Base-by-base conservation (phyloP, 2,888 invertebrate species). In the Operophtera brumata region DNA sequence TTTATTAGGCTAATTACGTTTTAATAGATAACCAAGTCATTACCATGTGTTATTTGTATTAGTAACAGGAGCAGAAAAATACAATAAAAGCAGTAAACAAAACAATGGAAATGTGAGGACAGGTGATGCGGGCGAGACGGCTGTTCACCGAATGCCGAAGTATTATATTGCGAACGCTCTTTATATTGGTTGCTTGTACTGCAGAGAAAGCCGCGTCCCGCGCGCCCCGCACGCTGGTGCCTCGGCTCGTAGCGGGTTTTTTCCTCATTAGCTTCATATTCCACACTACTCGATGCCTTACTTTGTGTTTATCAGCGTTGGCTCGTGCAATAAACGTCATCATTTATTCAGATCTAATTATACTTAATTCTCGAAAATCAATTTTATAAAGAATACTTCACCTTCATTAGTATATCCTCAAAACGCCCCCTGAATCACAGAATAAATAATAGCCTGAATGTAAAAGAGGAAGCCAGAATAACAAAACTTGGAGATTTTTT, bases 121-220 rank as follows among this genome's bases (percentile, higher is more conserved):
- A 75, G 84, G 71, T 81, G 81, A 83, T 80, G 84, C 82, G 85
- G 87, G 89, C 89, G 75, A 86, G 84, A 88, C 90, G 90, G 89
- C 86, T 89, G 86, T 83, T 77, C 82, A 81, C 89, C 90, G 90
- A 90, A 88, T 90, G 90, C 89, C 90, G 67, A 89, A 85, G 89
- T 85, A 71, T 84, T 84, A 80, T 78, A 80, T 77, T 82, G 85
- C 83, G 80, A 80, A 79, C 86, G 84, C 86, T 86, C 86, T 89
- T 90, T 90, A 90, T 90, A 90, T 86, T 80, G 77, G 77, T 73
- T 77, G 78, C 71, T 72, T 66, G 84, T 78, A 75, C 80, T 73
- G 80, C 82, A 87, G 89, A 88, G 88, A 89, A 90, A 89, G 89
- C 88, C 89, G 77, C 85, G 74, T 83, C 86, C 81, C 87, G 80